These are phyloP conservation scores for Palythoa grandis DNA, from an alignment of 92 coral and sea anemone species.

Conservation along the genomic window DNA sequence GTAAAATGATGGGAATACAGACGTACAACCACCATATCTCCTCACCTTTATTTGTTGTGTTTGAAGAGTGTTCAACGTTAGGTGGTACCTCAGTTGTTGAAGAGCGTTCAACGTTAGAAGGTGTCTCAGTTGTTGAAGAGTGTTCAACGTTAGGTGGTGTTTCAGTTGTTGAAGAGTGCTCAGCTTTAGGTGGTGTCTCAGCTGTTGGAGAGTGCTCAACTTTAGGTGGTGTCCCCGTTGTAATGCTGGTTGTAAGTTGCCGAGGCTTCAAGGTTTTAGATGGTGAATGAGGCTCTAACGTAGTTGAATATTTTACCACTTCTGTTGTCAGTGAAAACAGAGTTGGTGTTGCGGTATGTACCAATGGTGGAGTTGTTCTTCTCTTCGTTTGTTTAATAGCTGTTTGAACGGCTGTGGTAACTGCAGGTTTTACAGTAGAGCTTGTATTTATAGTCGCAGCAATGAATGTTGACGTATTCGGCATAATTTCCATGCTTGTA, in stretches of 20 bases:
- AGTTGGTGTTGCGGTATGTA: not conserved
- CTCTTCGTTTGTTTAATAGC: not conserved
- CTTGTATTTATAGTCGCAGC: not conserved
- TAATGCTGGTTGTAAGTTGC: not conserved
- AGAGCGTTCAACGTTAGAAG: too few relatives aligned
- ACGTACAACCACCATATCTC: slow-evolving; percentile 92
- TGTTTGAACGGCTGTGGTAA: not conserved
- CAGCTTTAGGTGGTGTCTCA: too few relatives aligned
- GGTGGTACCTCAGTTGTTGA: not conserved
- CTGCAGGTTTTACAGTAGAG: not conserved
- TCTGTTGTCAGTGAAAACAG: not conserved
- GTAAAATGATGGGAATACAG: slow-evolving; percentile 79
- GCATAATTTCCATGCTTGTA: not conserved
- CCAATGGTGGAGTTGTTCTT: not conserved
- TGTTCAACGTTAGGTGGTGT: not conserved
- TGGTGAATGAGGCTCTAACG: not conserved
- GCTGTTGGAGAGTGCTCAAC: too few relatives aligned
- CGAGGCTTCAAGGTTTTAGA: not conserved
- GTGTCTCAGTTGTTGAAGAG: not conserved
- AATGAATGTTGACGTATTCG: not conserved
- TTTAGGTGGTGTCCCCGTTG: too few relatives aligned
- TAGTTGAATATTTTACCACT: not conserved
- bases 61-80: not conserved
- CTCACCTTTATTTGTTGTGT: not conserved
- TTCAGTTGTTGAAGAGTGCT: too few relatives aligned